phyloP scores from a whole-genome alignment of 2,888 invertebrate genomes.

The Escarpia spicata region DNA sequence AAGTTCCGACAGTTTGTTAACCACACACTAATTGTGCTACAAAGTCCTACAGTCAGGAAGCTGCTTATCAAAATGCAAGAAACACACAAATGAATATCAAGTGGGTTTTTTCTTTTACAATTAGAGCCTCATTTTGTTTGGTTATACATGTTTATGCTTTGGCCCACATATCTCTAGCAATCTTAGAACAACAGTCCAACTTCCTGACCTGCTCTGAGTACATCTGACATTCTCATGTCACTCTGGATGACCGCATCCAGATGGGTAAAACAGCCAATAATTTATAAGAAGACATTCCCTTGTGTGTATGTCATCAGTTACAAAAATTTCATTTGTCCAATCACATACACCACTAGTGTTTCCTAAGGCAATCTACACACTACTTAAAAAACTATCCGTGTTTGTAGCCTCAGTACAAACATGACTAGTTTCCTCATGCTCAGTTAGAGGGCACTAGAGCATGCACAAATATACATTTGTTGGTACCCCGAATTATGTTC shows the following conservation, averaged over 20 bases:
- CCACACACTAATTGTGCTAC: background rate
- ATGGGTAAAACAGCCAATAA: slow-evolving; percentile 19
- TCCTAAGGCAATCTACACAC: background rate
- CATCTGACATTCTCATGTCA: slow-evolving; percentile 23
- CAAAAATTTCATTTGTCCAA: slow-evolving; percentile 21
- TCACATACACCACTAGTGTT: slow-evolving; percentile 21
- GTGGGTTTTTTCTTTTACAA: slow-evolving; percentile 13
- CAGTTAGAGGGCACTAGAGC: background rate
- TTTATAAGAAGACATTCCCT: background rate
- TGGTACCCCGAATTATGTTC: slow-evolving; percentile 14
- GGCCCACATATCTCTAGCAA: background rate
- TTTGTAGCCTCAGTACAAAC: background rate
- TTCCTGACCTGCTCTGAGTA: background rate
- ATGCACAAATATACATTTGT: slow-evolving; percentile 14
- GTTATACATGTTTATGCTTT: background rate
- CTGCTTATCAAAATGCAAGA: background rate
- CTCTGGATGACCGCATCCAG: background rate
- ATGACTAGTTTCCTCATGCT: slow-evolving; percentile 14
- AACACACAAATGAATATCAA: background rate
- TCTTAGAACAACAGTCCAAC: background rate
- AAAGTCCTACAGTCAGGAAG: background rate
- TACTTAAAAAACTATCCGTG: background rate
- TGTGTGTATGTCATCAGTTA: background rate
- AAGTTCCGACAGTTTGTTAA: background rate
- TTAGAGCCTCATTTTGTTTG: background rate